Base-by-base conservation (phyloP, 2,888 invertebrate species). In the Syrista parreyssii region DNA sequence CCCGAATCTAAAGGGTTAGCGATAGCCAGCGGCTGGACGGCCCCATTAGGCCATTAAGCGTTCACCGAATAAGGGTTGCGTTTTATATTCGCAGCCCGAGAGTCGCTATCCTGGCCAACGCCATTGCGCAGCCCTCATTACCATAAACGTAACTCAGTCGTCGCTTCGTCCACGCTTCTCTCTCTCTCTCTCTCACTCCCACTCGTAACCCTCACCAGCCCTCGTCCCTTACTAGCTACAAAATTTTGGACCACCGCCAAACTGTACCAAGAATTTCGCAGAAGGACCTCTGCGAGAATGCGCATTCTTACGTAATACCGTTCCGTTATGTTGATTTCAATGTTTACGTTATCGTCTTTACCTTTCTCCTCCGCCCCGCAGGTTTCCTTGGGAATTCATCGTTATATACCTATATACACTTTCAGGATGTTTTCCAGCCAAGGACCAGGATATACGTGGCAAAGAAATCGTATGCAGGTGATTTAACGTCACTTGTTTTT, bases 61-160 rank as follows among this genome's bases (percentile, higher is more conserved):
- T 34, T 34, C 33, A 6, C 74, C 36, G 74, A 74, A 74, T 30
- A 74, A 30, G 33, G 34, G 34, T 36, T 15, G 74, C 33, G 30
- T 74, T 74, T 74, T 74, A 74, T 74, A 74, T 74, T 36, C 74
- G 71, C 71, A 71, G 31, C 12, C 32, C 71, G 71, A 31, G 71
- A 71, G 71, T 33, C 32, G 31, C 71, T 33, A 71, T 33, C 71
- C 31, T 71, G 71, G 32, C 55, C 77, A 68, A 12, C 74, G 74
- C 12, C 30, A 33, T 31, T 32, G 71, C 71, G 31, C 71, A 71
- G 71, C 75, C 74, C 81, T 81, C 80, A 78, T 84, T 84, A 84
- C 82, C 81, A 80, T 84, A 82, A 84, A 82, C 83, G 83, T 81
- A 79, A 79, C 77, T 80, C 78, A 68, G 68, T 75, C 78, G 15